A percentile compares a stretch with the other conserved stretches of the same genome.
Conservation (phyloP, 2,797 vertebrate genomes). For the Lithobates sylvaticus region DNA sequence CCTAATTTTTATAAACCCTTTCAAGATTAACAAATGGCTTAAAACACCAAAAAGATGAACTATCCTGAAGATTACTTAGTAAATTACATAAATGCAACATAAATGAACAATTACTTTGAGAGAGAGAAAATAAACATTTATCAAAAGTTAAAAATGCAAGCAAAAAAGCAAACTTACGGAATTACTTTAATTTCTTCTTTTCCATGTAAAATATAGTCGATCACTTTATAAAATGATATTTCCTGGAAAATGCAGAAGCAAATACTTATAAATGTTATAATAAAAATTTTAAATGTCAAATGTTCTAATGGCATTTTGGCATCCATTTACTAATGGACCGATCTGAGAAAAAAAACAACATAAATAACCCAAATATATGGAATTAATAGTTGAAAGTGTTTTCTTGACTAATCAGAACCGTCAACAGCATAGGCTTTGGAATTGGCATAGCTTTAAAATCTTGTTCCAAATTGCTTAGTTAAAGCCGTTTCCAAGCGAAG, state of each 20-base stretch:
- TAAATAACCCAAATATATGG: background rate
- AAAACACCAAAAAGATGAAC: background rate
- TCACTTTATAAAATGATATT: constrained; percentile 94
- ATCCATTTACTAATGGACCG: background rate
- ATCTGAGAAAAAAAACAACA: constrained; percentile 4
- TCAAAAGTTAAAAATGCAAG: background rate
- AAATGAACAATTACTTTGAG: background rate
- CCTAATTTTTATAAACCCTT: too few relatives aligned
- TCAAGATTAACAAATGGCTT: background rate
- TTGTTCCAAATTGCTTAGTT: background rate
- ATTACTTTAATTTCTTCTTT: constrained; percentile 99
- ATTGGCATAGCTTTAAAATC: background rate
- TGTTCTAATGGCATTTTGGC: background rate
- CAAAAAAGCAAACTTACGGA: constrained; percentile 81
- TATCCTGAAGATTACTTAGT: background rate
- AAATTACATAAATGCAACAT: background rate
- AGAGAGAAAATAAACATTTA: background rate
- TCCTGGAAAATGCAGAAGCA: constrained; percentile 78
- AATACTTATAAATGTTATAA: constrained; percentile 6
- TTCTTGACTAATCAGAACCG: background rate
- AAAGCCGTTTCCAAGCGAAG: background rate
- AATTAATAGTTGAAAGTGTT: background rate
- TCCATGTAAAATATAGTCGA: constrained; percentile 95
- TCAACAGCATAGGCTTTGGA: background rate
- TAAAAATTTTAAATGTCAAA: background rate